A percentile compares a stretch with the other conserved stretches of the same genome.
phyloP scores from a whole-genome alignment of 2,888 invertebrate genomes.

The Leucophenga montana region DNA sequence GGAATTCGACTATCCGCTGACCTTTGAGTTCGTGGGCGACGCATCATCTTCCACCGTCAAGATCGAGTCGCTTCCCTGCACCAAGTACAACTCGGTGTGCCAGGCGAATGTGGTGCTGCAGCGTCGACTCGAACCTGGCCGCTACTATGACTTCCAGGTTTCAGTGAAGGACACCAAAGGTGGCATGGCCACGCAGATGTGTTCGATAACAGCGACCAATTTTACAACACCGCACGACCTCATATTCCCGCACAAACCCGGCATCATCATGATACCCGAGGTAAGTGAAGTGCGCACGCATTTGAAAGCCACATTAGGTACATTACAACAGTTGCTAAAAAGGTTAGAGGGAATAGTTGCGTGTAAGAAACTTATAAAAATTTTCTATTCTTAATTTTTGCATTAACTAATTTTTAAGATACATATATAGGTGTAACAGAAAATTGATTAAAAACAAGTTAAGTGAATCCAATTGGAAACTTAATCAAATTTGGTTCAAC shows the following conservation, averaged over 20 bases:
- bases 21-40: conserved; percentile 85
- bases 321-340: neutral
- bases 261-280: conserved; percentile 84
- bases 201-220: conserved; percentile 88
- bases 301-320: neutral
- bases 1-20: conserved; percentile 89
- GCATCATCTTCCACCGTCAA: conserved; percentile 84
- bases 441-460: no score
- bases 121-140: conserved; percentile 84
- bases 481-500: no score
- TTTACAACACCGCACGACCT: conserved; percentile 87
- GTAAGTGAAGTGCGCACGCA: conserved; percentile 72
- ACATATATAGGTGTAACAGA: no score
- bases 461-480: no score
- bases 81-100: conserved; percentile 89
- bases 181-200: conserved; percentile 82
- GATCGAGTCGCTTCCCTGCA: conserved; percentile 87
- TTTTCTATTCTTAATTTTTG: no score
- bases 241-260: conserved; percentile 87
- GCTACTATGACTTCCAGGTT: conserved; percentile 86
- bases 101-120: conserved; percentile 89
- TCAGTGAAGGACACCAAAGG: conserved; percentile 85
- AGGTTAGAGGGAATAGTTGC: no score
- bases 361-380: no score
- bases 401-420: no score